Percentiles rank a stretch among this genome's conserved stretches.
Evolutionary conservation across 2,797 vertebrate species (phyloP).

Genomic region (Syndactyla subalaris): DNA sequence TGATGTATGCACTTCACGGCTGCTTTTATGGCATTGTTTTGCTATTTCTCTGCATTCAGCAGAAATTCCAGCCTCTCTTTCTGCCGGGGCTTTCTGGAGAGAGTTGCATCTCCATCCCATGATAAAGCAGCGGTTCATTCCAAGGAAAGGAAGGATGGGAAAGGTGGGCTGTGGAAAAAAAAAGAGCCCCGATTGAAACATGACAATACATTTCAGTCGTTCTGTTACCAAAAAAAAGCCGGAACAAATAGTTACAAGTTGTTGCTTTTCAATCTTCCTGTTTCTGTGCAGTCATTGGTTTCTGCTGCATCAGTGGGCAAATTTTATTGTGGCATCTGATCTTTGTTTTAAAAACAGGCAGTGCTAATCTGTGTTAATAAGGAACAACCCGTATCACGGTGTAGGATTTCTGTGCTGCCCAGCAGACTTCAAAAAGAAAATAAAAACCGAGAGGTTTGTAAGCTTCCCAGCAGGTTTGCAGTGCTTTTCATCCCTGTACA

Average conservation of each 20-base stretch:
- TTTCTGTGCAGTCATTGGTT: not conserved
- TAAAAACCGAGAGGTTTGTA: not conserved
- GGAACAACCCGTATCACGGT: not conserved
- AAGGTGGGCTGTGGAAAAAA: not conserved
- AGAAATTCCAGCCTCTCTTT: slow-evolving; percentile 34
- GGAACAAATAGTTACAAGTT: slow-evolving; percentile 16
- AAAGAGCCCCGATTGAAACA: not conserved
- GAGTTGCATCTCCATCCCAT: not conserved
- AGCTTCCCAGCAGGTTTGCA: not conserved
- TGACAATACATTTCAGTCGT: not conserved
- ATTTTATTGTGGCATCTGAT: not conserved
- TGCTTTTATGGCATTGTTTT: slow-evolving; percentile 60
- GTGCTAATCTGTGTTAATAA: not conserved
- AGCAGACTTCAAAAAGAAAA: not conserved
- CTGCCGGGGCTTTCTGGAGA: slow-evolving; percentile 31
- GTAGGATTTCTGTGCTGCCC: not conserved
- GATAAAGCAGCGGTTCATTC: not conserved
- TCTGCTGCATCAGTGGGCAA: not conserved
- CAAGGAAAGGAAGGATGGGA: not conserved
- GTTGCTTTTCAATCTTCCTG: not conserved
- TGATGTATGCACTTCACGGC: slow-evolving; percentile 72
- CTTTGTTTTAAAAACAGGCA: not conserved
- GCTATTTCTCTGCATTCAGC: slow-evolving; percentile 47
- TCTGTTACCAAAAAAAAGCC: not conserved
- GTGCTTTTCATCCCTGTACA: not conserved